These are phyloP conservation scores for Egretta garzetta DNA, from an alignment of 2,113 vertebrate genomes.

Conservation along the genomic window DNA sequence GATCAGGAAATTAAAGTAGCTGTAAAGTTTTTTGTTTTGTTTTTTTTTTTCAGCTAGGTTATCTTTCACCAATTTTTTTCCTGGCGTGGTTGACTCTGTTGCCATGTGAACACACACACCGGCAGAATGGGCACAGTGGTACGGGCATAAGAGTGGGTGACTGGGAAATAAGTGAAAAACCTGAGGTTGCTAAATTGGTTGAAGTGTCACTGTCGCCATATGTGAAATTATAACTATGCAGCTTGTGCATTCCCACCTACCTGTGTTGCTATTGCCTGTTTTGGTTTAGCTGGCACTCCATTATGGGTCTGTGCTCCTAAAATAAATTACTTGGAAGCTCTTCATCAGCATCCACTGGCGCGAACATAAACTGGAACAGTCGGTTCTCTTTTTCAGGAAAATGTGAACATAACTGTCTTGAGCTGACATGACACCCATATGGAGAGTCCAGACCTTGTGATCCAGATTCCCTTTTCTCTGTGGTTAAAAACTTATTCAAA, in stretches of 20 bases:
- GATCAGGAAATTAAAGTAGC: neutral
- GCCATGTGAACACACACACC: neutral
- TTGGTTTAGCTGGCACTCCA: neutral
- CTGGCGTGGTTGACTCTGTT: neutral
- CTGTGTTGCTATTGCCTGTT: neutral
- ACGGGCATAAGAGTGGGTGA: neutral
- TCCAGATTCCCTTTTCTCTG: neutral
- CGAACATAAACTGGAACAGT: neutral
- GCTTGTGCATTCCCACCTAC: neutral
- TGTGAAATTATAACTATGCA: neutral
- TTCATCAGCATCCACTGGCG: neutral
- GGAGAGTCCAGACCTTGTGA: neutral
- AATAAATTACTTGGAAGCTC: neutral
- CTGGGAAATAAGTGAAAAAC: neutral
- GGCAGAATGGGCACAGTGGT: neutral
- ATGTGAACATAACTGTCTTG: neutral
- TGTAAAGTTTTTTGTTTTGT: neutral
- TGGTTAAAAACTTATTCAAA: neutral
- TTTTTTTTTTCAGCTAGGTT: neutral
- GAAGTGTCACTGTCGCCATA: neutral
- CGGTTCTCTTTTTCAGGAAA: neutral
- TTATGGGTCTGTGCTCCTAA: neutral
- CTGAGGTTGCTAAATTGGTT: neutral
- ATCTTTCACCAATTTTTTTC: neutral
- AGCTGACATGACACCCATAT: neutral